These are phyloP conservation scores for Rhinogobius similis DNA, from an alignment of 2,113 vertebrate genomes.

Conservation along the genomic window DNA sequence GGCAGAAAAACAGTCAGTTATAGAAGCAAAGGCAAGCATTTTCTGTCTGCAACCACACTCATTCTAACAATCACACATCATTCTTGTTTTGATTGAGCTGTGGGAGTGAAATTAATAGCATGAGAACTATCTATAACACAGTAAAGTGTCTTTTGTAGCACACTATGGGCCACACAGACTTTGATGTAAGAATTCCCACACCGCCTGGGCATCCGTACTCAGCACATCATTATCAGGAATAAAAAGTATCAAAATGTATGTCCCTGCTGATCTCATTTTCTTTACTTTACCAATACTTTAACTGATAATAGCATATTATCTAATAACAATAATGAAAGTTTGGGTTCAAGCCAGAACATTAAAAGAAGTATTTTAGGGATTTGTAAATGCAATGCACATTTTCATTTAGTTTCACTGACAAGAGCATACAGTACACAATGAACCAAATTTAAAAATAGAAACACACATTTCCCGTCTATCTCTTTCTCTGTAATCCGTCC, in stretches of 20 bases:
- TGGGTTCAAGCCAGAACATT: no score
- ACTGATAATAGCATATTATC: no score
- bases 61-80: neutral
- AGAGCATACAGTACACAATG: neutral
- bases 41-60: neutral
- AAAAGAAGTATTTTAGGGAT: neutral
- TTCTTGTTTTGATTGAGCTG: neutral
- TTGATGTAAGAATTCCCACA: no score
- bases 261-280: no score
- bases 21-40: neutral
- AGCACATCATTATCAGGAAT: no score
- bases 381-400: neutral
- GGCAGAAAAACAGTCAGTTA: slow-evolving; percentile 1
- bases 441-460: neutral
- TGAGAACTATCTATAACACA: no score
- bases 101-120: neutral
- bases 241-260: no score
- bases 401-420: neutral
- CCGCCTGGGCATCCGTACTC: no score
- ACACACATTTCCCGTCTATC: neutral
- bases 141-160: no score
- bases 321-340: no score
- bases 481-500: neutral
- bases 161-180: no score
- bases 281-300: no score